Base-by-base conservation (phyloP, 64 coral and sea anemone species). In the Actinia tenebrosa region DNA sequence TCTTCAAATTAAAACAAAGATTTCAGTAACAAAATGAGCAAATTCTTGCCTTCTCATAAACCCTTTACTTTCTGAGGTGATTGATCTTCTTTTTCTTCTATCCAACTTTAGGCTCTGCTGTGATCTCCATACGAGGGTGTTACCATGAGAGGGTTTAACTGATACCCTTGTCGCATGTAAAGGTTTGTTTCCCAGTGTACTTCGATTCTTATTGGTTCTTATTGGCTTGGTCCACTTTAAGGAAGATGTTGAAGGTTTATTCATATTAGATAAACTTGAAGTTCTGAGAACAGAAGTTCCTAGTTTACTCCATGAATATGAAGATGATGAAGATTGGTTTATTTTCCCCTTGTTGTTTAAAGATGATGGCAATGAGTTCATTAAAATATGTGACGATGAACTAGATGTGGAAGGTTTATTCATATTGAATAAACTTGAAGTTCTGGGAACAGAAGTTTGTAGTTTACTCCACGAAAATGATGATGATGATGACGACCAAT, bases 221-320 rank as follows among this genome's bases (percentile, higher is more conserved):
- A 37, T 37, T 68, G 82, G 81, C 26, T 89, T 89, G 46, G 88
- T 77, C 88, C 88, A 89, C 77, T 89, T 89, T 19, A 89, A 64
- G 23, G 71, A 77, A 10, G 88, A 89, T 26, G 47, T 84, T 43
- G 62, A 45, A 68, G 58, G 56, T 64, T 82, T 89, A n/a, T 61
- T 19, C 60, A 61, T 16, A 16, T 61, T 61, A 16, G 18, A 61
- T 61, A 5, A 61, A 61, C 11, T 50, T 50, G 47, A 61, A 61
- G 60, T 16, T 61, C 17, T 61, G 15, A 15, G 4, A 16, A 4
- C 47, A 5, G 7, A 50, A 50, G 47, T 5, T 50, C 7, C 4
- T 50, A 50, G 47, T 2, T 79, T 79, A 20, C 44, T 81, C 79
- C 79, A 81, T 50, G 79, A 81, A 53, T 22, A 81, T 4, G 45